Evolutionary conservation across 2,797 vertebrate species (phyloP).

Genomic region (Oceanodroma leucorhoa): DNA sequence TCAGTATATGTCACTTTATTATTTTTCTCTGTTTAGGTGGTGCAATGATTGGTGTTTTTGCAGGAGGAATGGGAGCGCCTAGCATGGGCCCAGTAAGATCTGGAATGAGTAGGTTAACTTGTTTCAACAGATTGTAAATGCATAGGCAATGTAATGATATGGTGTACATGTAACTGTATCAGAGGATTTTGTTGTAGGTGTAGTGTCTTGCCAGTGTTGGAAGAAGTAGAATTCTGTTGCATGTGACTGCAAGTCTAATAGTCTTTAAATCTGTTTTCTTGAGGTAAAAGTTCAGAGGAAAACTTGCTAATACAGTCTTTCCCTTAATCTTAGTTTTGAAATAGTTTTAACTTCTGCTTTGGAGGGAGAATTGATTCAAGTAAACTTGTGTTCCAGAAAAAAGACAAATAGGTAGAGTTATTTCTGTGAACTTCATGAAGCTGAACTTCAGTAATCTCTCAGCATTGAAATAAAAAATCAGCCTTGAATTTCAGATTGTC

Average conservation of each 20-base stretch:
- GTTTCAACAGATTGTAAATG: conserved; percentile 69
- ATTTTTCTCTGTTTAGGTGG: conserved; percentile 79
- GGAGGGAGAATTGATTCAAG: neutral
- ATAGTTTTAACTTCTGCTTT: neutral
- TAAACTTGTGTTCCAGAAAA: neutral
- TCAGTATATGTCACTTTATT: conserved; percentile 53
- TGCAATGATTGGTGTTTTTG: conserved; percentile 88
- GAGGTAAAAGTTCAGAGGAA: neutral
- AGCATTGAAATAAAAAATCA: neutral
- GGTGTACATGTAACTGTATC: neutral
- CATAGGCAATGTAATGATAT: conserved; percentile 18
- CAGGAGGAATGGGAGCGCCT: conserved; percentile 90
- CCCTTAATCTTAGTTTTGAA: neutral
- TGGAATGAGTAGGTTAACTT: conserved; percentile 89
- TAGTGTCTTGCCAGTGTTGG: neutral
- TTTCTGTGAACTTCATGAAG: neutral
- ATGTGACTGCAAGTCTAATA: neutral
- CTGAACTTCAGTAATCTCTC: neutral
- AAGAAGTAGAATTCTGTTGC: neutral
- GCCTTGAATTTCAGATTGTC: neutral
- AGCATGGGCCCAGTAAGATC: conserved; percentile 90
- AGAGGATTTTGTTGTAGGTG: neutral
- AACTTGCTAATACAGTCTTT: neutral
- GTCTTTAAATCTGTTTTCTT: neutral
- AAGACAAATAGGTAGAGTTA: neutral